Percentiles rank a stretch among this genome's conserved stretches.
Conservation (phyloP, 2,888 invertebrate species). For the Temnothorax rugatulus region DNA sequence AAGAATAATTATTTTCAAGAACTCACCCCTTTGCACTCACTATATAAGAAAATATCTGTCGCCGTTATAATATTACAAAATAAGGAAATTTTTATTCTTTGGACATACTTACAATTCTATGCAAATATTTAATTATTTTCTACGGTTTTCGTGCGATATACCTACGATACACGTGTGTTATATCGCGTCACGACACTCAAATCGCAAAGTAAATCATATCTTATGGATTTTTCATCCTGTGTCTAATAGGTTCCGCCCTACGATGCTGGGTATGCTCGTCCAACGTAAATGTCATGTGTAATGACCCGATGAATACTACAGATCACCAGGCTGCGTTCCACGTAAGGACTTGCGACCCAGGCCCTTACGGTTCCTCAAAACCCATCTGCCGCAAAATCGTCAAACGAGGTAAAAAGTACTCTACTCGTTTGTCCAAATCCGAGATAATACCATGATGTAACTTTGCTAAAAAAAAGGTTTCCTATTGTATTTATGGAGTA, state of each 20-base stretch:
- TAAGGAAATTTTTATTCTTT: not conserved
- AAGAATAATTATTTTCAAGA: not conserved
- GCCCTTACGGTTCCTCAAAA: slow-evolving; percentile 75
- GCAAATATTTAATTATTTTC: not conserved
- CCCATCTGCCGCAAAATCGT: slow-evolving; percentile 92
- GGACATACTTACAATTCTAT: not conserved
- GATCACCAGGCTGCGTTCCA: slow-evolving; percentile 86
- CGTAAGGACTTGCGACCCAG: slow-evolving; percentile 77
- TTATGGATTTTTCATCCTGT: not conserved
- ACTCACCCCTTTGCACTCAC: not conserved
- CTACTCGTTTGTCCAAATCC: not conserved
- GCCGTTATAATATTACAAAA: not conserved
- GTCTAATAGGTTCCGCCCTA: slow-evolving; percentile 88
- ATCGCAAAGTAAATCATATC: not conserved
- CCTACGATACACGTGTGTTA: not conserved
- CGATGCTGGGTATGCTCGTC: slow-evolving; percentile 93
- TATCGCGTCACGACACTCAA: not conserved
- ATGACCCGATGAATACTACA: slow-evolving; percentile 90
- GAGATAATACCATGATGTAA: not conserved
- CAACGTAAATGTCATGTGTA: slow-evolving; percentile 90
- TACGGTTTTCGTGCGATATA: not conserved
- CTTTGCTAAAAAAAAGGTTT: not conserved
- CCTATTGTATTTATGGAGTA: not conserved
- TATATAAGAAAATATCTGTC: not conserved
- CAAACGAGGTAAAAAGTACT: slow-evolving; percentile 89